Percentiles rank a stretch among this genome's conserved stretches.
phyloP scores from a whole-genome alignment of 2,113 vertebrate species.

The Sporophila hypoxantha region DNA sequence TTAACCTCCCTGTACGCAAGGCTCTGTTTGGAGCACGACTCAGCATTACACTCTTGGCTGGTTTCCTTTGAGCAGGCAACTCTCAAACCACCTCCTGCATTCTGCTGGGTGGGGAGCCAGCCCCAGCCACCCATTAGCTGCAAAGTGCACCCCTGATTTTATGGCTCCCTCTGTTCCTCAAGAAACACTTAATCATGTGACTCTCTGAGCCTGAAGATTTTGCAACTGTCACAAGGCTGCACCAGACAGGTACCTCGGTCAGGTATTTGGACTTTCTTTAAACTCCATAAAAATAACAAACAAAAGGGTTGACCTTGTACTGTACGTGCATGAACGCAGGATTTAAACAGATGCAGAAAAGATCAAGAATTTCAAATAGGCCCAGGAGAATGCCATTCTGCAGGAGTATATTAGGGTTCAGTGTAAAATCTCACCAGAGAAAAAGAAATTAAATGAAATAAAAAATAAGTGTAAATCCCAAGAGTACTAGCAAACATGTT shows the following conservation, averaged over 20 bases:
- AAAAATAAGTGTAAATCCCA: constrained; percentile 20
- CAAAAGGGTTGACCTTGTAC: constrained; percentile 37
- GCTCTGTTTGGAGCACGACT: background rate
- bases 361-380: constrained; percentile 57
- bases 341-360: constrained; percentile 60
- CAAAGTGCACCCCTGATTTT: background rate
- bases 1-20: fast-evolving
- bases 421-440: constrained; percentile 32
- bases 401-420: constrained; percentile 39
- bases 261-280: constrained; percentile 68
- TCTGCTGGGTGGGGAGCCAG: background rate
- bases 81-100: background rate
- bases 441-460: constrained; percentile 36
- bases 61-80: background rate
- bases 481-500: constrained; percentile 21
- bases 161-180: background rate
- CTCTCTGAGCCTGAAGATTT: background rate
- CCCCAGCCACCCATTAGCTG: background rate
- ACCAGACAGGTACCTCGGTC: constrained; percentile 58
- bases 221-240: constrained; percentile 57
- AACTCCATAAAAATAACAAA: constrained; percentile 63
- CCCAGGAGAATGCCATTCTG: constrained; percentile 50
- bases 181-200: constrained; percentile 33
- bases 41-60: background rate
- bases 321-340: constrained; percentile 46